These are phyloP conservation scores for Lacanobia wlatinum DNA, from an alignment of 2,888 invertebrate genomes.

Conservation along the genomic window DNA sequence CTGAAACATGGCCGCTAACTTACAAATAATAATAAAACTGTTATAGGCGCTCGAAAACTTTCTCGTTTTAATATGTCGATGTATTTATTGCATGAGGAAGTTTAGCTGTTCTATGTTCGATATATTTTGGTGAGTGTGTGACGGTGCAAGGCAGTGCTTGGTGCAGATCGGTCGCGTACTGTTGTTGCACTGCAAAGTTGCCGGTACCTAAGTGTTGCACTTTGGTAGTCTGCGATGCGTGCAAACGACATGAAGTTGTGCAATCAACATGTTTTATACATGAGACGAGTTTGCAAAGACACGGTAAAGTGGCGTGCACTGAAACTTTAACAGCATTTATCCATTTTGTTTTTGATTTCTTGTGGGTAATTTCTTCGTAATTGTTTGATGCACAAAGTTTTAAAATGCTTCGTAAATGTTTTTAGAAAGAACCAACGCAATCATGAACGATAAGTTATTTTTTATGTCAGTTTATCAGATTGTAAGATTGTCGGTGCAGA, in stretches of 20 bases:
- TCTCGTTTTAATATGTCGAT: constrained; percentile 24
- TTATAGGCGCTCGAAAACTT: constrained; percentile 26
- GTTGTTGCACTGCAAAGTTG: constrained; percentile 53
- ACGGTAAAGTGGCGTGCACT: constrained; percentile 14
- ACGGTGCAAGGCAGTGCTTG: constrained; percentile 62
- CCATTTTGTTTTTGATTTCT: background rate
- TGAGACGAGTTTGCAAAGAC: constrained; percentile 32
- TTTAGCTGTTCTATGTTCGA: constrained; percentile 15
- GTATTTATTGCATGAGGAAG: constrained; percentile 46
- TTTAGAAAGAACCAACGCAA: background rate
- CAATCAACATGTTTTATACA: constrained; percentile 43
- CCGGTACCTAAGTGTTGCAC: constrained; percentile 30
- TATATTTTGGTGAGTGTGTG: constrained; percentile 37
- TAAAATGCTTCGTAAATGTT: background rate
- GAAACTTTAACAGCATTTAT: background rate
- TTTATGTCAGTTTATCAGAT: constrained; percentile 9
- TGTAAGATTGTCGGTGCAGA: constrained; percentile 6
- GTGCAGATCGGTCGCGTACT: constrained; percentile 39
- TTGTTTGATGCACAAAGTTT: background rate
- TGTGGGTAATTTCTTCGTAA: background rate
- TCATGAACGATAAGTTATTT: background rate
- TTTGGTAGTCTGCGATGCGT: constrained; percentile 31
- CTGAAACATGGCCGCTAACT: constrained; percentile 18
- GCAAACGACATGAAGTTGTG: constrained; percentile 46
- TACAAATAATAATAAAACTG: constrained; percentile 8